Conservation (phyloP, 2,113 vertebrate genomes). For the Heptranchias perlo region DNA sequence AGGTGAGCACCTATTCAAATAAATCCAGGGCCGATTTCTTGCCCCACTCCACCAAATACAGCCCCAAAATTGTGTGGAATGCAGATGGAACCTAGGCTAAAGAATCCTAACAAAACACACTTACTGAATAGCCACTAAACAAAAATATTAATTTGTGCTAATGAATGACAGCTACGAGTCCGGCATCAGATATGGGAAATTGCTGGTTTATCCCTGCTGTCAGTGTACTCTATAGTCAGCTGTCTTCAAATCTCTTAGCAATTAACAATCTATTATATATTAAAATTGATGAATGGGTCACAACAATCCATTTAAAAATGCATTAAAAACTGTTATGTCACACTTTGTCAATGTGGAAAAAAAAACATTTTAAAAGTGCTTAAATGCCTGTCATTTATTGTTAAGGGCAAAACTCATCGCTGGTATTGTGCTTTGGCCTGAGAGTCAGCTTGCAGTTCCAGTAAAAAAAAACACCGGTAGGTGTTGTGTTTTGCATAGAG, state of each 20-base stretch:
- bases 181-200: neutral
- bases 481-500: too few species aligned
- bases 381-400: neutral
- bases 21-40: too few species aligned
- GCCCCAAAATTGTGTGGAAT: too few species aligned
- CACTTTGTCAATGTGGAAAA: neutral
- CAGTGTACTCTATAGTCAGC: neutral
- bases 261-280: neutral
- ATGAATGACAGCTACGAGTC: neutral
- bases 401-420: neutral
- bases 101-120: too few species aligned
- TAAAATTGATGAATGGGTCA: neutral
- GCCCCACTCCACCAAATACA: too few species aligned
- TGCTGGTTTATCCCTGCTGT: neutral
- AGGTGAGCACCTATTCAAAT: too few species aligned
- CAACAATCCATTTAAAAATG: neutral
- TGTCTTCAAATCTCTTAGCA: neutral
- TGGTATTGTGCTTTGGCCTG: neutral
- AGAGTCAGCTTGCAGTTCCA: too few species aligned
- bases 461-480: too few species aligned
- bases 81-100: too few species aligned
- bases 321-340: neutral
- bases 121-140: too few species aligned
- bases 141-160: too few species aligned
- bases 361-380: neutral